Evolutionary conservation across 2,888 invertebrate genomes (phyloP).

Genomic region (Aradus depressus): DNA sequence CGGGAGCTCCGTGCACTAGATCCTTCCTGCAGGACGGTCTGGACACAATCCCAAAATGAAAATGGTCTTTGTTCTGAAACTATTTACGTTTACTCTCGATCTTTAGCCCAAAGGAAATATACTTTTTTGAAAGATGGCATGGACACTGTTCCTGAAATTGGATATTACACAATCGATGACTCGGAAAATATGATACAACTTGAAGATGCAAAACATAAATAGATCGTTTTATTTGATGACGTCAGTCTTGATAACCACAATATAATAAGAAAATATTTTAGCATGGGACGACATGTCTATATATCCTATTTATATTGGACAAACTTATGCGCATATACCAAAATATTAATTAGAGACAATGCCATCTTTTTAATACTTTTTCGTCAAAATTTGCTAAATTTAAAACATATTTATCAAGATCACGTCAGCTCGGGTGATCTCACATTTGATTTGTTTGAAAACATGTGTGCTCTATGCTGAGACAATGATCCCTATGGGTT

Average conservation of each 20-base stretch:
- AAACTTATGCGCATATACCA: conserved; percentile 32
- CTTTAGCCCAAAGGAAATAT: too few species aligned
- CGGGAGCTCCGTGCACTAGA: too few species aligned
- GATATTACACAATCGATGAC: conserved; percentile 28
- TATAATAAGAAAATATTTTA: conserved; percentile 33
- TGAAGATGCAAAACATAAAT: conserved; percentile 31
- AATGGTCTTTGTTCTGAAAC: conserved; percentile 36
- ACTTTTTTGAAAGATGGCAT: conserved; percentile 30
- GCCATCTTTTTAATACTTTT: conserved; percentile 2
- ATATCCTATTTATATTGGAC: conserved; percentile 35
- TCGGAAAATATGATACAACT: conserved; percentile 29
- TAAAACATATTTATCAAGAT: too few species aligned
- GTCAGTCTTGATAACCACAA: conserved; percentile 34
- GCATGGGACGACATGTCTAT: conserved; percentile 34
- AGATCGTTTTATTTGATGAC: conserved; percentile 37
- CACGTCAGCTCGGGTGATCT: too few species aligned
- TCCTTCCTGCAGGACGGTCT: too few species aligned
- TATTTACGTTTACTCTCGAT: too few species aligned
- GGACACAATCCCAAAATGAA: conserved; percentile 32
- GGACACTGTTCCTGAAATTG: conserved; percentile 28
- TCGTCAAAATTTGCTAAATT: not conserved
- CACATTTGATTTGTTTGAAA: too few species aligned
- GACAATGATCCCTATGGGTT: conserved; percentile 7
- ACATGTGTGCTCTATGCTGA: too few species aligned
- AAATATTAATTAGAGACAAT: conserved; percentile 12